These are phyloP conservation scores for Oncorhynchus kisutch DNA, from an alignment of 2,113 vertebrate genomes.

Conservation along the genomic window DNA sequence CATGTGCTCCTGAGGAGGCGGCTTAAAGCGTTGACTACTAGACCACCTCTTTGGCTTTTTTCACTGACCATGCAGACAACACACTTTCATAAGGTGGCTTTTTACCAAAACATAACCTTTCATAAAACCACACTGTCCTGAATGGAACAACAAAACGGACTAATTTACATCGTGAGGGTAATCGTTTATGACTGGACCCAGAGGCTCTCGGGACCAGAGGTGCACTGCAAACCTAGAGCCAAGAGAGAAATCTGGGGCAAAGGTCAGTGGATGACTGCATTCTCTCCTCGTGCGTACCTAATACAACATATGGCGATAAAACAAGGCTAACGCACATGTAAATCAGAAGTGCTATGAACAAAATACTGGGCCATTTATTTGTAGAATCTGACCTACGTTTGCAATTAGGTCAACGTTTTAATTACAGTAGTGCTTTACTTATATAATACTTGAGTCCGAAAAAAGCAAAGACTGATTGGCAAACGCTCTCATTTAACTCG, in stretches of 20 bases:
- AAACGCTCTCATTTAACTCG: too few relatives aligned
- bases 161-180: conserved; percentile 48
- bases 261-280: conserved; percentile 43
- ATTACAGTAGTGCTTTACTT: too few relatives aligned
- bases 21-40: too few relatives aligned
- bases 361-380: neutral
- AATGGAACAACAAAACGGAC: conserved; percentile 36
- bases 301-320: conserved; percentile 58
- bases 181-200: conserved; percentile 53
- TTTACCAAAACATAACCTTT: conserved; percentile 1
- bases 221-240: conserved; percentile 39
- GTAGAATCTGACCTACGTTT: too few relatives aligned
- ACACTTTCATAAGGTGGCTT: neutral
- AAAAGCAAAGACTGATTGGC: too few relatives aligned
- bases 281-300: conserved; percentile 54
- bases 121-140: conserved; percentile 32
- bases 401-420: too few relatives aligned
- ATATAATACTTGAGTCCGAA: too few relatives aligned
- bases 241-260: conserved; percentile 60
- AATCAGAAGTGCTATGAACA: neutral
- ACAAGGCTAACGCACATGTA: neutral
- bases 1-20: too few relatives aligned
- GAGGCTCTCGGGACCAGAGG: conserved; percentile 41
- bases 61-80: too few relatives aligned
- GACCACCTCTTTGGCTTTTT: too few relatives aligned